phyloP scores from a whole-genome alignment of 2,113 vertebrate species.

The Phylloscopus trochiloides region DNA sequence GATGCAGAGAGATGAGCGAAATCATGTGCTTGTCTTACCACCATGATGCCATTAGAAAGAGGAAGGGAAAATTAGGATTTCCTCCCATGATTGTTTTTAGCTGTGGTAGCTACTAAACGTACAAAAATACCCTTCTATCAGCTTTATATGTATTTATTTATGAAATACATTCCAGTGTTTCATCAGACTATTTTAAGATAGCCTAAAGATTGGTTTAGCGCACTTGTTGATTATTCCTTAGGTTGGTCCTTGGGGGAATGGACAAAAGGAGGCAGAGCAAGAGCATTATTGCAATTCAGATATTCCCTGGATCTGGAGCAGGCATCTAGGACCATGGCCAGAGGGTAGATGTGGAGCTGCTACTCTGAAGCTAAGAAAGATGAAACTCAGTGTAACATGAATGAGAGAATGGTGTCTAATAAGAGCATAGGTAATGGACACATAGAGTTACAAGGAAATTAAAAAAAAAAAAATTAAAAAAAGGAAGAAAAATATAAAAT shows the following conservation, averaged over 20 bases:
- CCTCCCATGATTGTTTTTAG: background rate
- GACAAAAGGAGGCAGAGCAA: background rate
- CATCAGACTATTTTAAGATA: background rate
- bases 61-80: background rate
- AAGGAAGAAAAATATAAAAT: background rate
- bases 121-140: background rate
- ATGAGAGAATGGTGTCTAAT: background rate
- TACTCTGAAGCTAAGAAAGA: background rate
- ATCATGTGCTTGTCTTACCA: background rate
- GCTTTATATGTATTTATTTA: background rate
- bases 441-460: background rate
- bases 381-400: background rate
- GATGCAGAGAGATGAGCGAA: background rate
- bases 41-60: background rate
- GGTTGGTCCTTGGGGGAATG: background rate
- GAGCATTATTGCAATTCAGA: background rate
- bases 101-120: accelerated
- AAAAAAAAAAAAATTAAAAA: background rate
- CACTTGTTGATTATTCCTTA: background rate
- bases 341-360: background rate
- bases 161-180: background rate
- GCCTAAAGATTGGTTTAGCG: background rate
- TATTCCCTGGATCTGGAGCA: background rate
- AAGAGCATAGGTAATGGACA: background rate
- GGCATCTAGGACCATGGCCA: background rate